These are phyloP conservation scores for Acronicta psi DNA, from an alignment of 2,888 invertebrate genomes.

Conservation along the genomic window DNA sequence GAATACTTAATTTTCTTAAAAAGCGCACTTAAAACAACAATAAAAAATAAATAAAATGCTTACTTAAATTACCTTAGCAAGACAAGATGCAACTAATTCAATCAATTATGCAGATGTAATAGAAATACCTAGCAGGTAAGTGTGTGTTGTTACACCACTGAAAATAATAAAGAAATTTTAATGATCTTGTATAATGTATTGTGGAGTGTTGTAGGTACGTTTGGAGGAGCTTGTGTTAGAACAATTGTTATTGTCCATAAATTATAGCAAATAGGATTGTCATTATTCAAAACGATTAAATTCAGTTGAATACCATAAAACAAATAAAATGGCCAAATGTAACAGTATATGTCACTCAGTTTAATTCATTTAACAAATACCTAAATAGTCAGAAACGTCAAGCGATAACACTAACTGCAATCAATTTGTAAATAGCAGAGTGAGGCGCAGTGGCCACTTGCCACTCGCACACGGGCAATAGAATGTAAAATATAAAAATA, in stretches of 20 bases:
- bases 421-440: slow-evolving; percentile 18
- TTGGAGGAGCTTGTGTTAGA: slow-evolving; percentile 3
- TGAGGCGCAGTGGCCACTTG: slow-evolving; percentile 15
- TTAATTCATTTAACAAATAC: slow-evolving; percentile 42
- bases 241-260: slow-evolving; percentile 16
- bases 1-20: slow-evolving; percentile 3
- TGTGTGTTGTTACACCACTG: slow-evolving; percentile 6
- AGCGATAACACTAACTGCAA: slow-evolving; percentile 32
- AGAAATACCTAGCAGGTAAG: too few relatives aligned
- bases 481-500: slow-evolving; percentile 30
- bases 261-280: slow-evolving; percentile 18
- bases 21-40: slow-evolving; percentile 5
- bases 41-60: not conserved
- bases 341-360: slow-evolving; percentile 47
- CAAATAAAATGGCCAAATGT: slow-evolving; percentile 42
- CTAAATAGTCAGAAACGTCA: slow-evolving; percentile 28
- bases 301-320: slow-evolving; percentile 44
- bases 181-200: slow-evolving; percentile 1
- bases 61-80: not conserved
- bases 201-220: slow-evolving; percentile 13
- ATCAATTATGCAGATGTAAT: not conserved
- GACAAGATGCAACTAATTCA: not conserved
- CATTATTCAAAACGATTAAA: slow-evolving; percentile 38
- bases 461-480: slow-evolving; percentile 34
- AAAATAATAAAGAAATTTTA: not conserved